A percentile compares a stretch with the other conserved stretches of the same genome.
These are phyloP conservation scores for Lagria hirta DNA, from an alignment of 2,888 invertebrate genomes.

Conservation along the genomic window DNA sequence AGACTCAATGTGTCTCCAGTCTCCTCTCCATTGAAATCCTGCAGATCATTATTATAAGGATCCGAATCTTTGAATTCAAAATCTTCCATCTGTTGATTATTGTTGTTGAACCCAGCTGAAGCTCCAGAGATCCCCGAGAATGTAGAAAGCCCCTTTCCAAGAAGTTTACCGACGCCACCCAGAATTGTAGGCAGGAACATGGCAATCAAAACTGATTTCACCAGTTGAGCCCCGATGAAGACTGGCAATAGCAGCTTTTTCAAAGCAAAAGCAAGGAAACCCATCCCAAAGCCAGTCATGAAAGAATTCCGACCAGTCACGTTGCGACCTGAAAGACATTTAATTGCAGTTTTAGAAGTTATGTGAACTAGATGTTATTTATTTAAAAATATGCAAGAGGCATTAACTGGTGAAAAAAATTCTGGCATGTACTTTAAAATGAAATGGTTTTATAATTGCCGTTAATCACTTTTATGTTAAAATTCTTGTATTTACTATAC, in stretches of 20 bases:
- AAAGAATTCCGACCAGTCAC: constrained; percentile 61
- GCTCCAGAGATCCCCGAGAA: constrained; percentile 61
- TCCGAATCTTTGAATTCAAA: constrained; percentile 74
- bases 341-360: no score
- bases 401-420: no score
- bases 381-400: no score
- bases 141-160: constrained; percentile 74
- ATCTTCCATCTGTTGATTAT: constrained; percentile 59
- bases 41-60: constrained; percentile 50
- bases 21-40: constrained; percentile 50
- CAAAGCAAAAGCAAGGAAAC: constrained; percentile 73
- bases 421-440: no score
- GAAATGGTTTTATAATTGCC: no score
- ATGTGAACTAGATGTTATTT: no score
- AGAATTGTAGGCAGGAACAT: constrained; percentile 83
- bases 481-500: no score
- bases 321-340: neutral
- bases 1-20: constrained; percentile 38
- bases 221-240: constrained; percentile 77
- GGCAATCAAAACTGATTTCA: constrained; percentile 80
- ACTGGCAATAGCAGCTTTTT: constrained; percentile 83
- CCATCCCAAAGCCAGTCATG: constrained; percentile 66
- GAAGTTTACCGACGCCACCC: constrained; percentile 79
- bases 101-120: constrained; percentile 47
- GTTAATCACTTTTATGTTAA: no score